Evolutionary conservation across 2,888 invertebrate genomes (phyloP), one percentile per base, ranked within the genome.

Genomic region (Drosophila setosimentum): DNA sequence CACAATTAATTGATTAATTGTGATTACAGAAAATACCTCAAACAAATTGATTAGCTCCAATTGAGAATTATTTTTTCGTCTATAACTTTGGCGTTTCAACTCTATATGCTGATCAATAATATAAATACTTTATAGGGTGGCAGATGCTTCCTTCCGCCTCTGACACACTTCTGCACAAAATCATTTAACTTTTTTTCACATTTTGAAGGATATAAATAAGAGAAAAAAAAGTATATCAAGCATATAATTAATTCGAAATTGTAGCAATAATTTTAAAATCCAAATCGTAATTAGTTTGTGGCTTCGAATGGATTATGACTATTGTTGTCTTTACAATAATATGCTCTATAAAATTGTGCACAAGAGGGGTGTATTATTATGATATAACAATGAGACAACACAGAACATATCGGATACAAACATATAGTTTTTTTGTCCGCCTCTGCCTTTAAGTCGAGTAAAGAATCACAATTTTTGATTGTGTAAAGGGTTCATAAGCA

Each of bases 241-340:
- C 33, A 61, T 65, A 59, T 37, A 71, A 71, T 68, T 77, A 80
- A 78, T 78, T 81, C 45, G 32, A 60, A 71, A 58, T 49, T 58
- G 59, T 49, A 50, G 48, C 49, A 63, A 71, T 49, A 60, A 49
- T 58, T 27, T 29, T 51, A 48, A 32, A 58, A 70, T 50, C 67
- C 16, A 53, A 50, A 69, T 76, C 64, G 64, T 75, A 67, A 77
- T 75, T 70, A 67, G 77, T 67, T 64, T 53, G 57, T n/a, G 53
- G 67, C 24, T 54, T 16, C 30, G 37, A 27, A 27, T 37, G 63
- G 67, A 76, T 68, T 78, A 80, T 62, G 62, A 51, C 64, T 54
- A 30, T 50, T 69, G 33, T 37, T 60, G 21, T 62, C 29, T 55
- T 27, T 62, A 49, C 32, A 55, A 48, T 27, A 53, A 49, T 40